A percentile compares a stretch with the other conserved stretches of the same genome.
These are phyloP conservation scores for Pithys albifrons DNA, from an alignment of 2,113 vertebrate genomes.

Conservation along the genomic window DNA sequence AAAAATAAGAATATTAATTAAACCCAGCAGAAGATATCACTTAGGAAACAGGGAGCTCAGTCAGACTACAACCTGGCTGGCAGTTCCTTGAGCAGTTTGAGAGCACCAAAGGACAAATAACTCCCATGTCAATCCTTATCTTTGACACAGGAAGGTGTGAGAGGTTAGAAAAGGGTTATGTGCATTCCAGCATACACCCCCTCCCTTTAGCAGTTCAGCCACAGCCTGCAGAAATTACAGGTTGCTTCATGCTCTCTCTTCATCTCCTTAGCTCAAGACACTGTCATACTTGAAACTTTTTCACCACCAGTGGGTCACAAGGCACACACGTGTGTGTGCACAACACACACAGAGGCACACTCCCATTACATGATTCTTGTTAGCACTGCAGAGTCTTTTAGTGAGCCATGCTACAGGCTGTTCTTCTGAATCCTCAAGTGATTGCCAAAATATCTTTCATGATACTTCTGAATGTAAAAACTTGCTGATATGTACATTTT, in stretches of 20 bases:
- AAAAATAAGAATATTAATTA: neutral
- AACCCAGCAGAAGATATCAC: neutral
- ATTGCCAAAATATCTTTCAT: neutral
- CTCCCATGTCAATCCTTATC: slow-evolving; percentile 23
- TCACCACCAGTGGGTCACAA: neutral
- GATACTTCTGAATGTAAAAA: neutral
- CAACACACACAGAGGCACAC: neutral
- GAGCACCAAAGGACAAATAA: slow-evolving; percentile 17
- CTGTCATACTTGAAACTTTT: neutral
- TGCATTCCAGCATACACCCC: slow-evolving; percentile 30
- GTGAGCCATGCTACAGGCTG: neutral
- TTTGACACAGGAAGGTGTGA: neutral
- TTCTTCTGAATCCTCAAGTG: neutral
- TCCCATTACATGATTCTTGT: neutral
- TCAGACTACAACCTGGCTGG: neutral
- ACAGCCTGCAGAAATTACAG: slow-evolving; percentile 24
- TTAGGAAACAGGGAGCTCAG: neutral
- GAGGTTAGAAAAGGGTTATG: slow-evolving; percentile 40
- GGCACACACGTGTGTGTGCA: neutral
- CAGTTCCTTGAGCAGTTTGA: neutral
- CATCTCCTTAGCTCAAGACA: neutral
- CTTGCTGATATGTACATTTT: neutral
- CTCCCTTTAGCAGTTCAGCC: slow-evolving; percentile 9
- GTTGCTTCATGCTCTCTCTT: slow-evolving; percentile 21
- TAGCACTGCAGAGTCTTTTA: neutral